Conservation (phyloP, 2,113 vertebrate genomes). For the Bombycilla garrulus region DNA sequence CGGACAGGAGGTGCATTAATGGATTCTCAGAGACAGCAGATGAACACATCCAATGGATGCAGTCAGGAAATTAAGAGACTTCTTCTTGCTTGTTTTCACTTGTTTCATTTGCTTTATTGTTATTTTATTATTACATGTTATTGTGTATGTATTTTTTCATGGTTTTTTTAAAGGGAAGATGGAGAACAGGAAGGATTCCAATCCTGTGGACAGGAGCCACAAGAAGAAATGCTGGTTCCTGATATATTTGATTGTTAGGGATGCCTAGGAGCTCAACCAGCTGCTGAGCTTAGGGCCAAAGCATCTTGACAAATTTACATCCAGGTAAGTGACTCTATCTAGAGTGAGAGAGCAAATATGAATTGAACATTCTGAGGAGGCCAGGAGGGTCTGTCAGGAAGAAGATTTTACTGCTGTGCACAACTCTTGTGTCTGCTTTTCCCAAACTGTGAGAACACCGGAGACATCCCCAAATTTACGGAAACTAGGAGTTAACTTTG, state of each 20-base stretch:
- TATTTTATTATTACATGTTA: not conserved
- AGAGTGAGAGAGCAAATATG: not conserved
- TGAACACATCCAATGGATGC: not conserved
- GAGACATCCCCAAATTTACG: not conserved
- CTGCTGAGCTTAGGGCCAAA: not conserved
- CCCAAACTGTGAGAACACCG: not conserved
- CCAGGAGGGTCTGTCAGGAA: not conserved
- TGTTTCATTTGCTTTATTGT: not conserved
- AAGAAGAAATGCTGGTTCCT: not conserved
- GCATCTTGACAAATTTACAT: not conserved
- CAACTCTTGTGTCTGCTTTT: not conserved
- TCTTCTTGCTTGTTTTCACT: slow-evolving; percentile 32
- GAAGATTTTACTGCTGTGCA: not conserved
- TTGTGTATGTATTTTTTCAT: not conserved
- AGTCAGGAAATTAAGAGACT: slow-evolving; percentile 26
- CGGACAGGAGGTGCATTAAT: slow-evolving; percentile 8
- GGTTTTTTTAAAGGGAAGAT: not conserved
- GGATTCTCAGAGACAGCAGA: slow-evolving; percentile 26
- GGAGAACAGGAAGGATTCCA: not conserved
- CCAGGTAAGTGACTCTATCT: not conserved
- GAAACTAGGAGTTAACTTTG: not conserved
- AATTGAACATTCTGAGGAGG: not conserved
- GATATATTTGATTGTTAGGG: not conserved
- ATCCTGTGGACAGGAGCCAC: not conserved
- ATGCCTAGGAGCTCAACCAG: not conserved